Base-by-base conservation (phyloP, 2,888 invertebrate species). In the Balanococcus diminutus region DNA sequence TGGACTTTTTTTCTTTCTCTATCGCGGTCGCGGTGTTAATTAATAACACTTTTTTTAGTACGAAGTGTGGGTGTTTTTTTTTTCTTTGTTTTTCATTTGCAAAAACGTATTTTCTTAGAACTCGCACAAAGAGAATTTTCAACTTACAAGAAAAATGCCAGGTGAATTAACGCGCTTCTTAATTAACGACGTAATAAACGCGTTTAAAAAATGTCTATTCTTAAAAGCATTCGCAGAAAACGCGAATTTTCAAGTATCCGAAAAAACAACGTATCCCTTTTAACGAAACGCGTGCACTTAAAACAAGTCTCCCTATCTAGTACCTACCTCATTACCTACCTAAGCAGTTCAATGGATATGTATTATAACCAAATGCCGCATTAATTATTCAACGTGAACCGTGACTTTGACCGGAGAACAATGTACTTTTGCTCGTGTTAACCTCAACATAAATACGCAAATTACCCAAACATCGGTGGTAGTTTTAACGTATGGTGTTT, bases 341-440 rank as follows among this genome's bases (percentile, higher is more conserved):
- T 61, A 9, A 28, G 16, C 11, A 67, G 28, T 67, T 67, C 67
- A 67, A 67, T 67, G 67, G 67, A 28, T 67, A 31, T 14, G 28
- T 28, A 16, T 28, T 67, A n/a, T n/a, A 4, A 28, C 67, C 14
- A 28, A 67, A 67, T 16, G 28, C n/a, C 6, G 14, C 28, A 28
- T 67, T 67, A 67, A 67, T 67, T 67, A 67, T 67, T 67, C 16
- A 67, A 14, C 67, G 16, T 16, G 25, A 31, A 16, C 28, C 31
- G 67, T 28, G 67, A 67, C 67, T 67, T 67, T 67, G 28, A 67
- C 28, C 67, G 67, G 28, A 67, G 16, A 25, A 67, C 67, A 67
- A 28, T 8, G 56, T 8, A 19, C 22, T 3, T 2, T 22, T 8
- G 22, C 3, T 22, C 9, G 22, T 9, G 22, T 8, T 22, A 56